Evolutionary conservation across 2,113 vertebrate genomes (phyloP), one percentile per base, ranked within the genome.

Genomic region (Salvelinus fontinalis): DNA sequence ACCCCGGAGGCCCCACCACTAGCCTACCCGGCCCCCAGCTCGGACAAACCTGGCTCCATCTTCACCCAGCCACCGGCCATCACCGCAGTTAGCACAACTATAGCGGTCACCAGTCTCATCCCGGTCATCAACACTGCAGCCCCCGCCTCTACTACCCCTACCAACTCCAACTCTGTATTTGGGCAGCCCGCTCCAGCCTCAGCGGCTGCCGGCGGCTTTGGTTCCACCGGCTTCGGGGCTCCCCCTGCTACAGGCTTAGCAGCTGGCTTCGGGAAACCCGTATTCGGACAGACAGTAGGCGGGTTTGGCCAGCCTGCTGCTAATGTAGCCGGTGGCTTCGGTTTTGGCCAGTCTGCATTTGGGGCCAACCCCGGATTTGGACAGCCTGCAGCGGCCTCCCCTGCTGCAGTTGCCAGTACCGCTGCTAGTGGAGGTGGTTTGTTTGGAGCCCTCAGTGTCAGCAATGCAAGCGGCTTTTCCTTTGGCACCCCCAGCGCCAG

Each of bases 381-480:
- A 0, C 95, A 97, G 67, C 49, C 95, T 0, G 78, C 82, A 39
- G 67, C 67, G 0, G 66, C 93, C n/a, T 81, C 91, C 12, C 73
- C 68, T 14, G 68, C 92, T 0, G 39, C 93, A 0, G 76, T 84
- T 0, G 89, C 95, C 0, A 81, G 74, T 20, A 70, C 73, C 2
- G 74, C 79, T 0, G 82, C 75, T 14, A 89, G 89, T 0, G 93
- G 90, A 1, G 93, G n/a, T 75, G 87, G 86, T 3, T 91, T 95
- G 26, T 99, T 99, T 0, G 95, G 96, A 0, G 71, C 94, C 0
- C 64, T 94, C 0, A 93, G 82, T 79, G 73, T 93, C 22, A 94
- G 85, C 75, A 94, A 89, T 0, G 86, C 93, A 48, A 90, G 88
- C 78, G 94, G 95, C 24, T 98, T 99, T 81, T 95, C 96, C 0